Conservation (phyloP, 2,888 invertebrate species). For the Hydroisotoma schaefferi region DNA sequence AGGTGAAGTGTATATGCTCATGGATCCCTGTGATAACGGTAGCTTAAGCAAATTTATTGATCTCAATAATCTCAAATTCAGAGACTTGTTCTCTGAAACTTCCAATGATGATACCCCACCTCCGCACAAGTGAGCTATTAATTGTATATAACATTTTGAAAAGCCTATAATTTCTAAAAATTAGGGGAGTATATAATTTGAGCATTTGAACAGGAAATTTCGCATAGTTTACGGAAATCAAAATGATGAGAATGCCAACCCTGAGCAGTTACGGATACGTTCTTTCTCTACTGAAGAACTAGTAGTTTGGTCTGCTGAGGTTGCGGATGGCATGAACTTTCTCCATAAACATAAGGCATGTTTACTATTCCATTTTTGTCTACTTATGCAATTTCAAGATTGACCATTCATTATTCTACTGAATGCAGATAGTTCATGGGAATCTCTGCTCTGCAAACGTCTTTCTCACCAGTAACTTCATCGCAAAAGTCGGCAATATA, state of each 20-base stretch:
- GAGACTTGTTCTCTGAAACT: conserved; percentile 1
- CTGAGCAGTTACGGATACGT: no score
- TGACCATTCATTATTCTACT: no score
- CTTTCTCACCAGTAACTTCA: conserved; percentile 19
- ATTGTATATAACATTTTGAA: no score
- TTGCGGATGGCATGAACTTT: conserved; percentile 25
- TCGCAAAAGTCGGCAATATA: conserved; percentile 22
- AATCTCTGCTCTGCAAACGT: conserved; percentile 19
- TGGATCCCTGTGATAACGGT: conserved; percentile 24
- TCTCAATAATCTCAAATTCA: conserved; percentile 20
- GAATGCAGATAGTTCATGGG: conserved; percentile 16
- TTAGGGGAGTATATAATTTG: no score
- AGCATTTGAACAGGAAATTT: neutral
- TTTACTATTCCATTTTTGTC: no score
- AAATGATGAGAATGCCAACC: neutral
- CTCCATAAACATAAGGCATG: conserved; percentile 23
- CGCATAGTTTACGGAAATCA: neutral
- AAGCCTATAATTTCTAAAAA: no score
- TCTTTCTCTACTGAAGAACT: neutral
- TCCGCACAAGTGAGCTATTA: no score
- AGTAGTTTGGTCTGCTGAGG: conserved; percentile 19
- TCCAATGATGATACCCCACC: no score
- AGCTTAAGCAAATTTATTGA: conserved; percentile 21
- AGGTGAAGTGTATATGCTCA: conserved; percentile 18
- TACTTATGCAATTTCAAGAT: no score